Conservation (phyloP, 2,113 vertebrate species). For the Pyrgilauda ruficollis region DNA sequence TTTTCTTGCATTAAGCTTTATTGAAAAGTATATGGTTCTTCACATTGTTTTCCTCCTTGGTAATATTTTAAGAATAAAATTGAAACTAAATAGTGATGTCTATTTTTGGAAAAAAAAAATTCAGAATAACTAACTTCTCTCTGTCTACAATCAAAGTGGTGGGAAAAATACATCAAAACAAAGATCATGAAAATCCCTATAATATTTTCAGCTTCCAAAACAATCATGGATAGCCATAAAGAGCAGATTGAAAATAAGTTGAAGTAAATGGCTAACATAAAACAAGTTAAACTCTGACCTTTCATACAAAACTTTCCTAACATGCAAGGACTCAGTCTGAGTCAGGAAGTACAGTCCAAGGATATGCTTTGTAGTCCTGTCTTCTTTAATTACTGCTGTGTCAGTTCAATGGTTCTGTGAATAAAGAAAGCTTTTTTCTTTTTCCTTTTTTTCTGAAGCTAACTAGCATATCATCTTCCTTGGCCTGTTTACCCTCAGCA, state of each 20-base stretch:
- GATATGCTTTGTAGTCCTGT: neutral
- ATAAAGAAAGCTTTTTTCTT: neutral
- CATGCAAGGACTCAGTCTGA: neutral
- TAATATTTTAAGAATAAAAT: neutral
- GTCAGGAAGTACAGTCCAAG: neutral
- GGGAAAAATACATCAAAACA: neutral
- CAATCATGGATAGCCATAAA: neutral
- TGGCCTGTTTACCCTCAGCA: constrained; percentile 3
- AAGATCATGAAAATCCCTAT: neutral
- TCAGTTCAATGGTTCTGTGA: neutral
- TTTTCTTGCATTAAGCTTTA: neutral
- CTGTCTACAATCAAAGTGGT: neutral
- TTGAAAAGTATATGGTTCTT: neutral
- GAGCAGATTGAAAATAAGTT: neutral
- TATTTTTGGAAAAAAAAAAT: neutral
- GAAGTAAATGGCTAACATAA: neutral
- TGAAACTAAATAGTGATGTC: neutral
- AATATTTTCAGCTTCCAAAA: neutral
- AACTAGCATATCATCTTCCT: neutral
- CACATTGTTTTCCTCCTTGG: neutral
- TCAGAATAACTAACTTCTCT: neutral
- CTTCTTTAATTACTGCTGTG: constrained; percentile 38
- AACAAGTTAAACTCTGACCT: neutral
- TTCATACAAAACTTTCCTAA: neutral
- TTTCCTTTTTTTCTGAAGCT: neutral